These are phyloP conservation scores for Probosciger aterrimus DNA, from an alignment of 2,113 vertebrate genomes.

Conservation along the genomic window DNA sequence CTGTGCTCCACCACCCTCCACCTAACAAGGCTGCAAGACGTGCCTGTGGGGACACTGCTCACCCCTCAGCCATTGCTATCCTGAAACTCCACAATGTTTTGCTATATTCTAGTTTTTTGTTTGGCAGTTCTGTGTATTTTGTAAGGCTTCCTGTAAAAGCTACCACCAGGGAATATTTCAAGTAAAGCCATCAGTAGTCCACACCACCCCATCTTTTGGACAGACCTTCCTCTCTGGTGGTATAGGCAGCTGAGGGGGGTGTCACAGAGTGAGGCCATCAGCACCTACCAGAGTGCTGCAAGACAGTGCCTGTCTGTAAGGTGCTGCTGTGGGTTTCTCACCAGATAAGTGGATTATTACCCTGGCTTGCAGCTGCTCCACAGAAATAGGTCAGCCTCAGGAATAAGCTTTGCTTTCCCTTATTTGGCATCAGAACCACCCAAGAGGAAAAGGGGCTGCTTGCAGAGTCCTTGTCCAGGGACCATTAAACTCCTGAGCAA, in stretches of 20 bases:
- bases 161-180: not conserved
- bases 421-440: not conserved
- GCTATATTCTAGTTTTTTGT: not conserved
- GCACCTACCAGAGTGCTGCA: not conserved
- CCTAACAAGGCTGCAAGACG: not conserved
- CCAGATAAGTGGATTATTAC: constrained; percentile 29
- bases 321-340: constrained; percentile 35
- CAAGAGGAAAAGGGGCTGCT: constrained; percentile 15
- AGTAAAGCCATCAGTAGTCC: not conserved
- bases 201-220: not conserved
- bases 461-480: not conserved
- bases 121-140: not conserved
- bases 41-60: not conserved
- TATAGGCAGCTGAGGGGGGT: not conserved
- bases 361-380: constrained; percentile 38
- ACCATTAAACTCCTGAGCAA: not conserved
- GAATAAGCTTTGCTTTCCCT: not conserved
- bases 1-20: not conserved
- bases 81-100: not conserved
- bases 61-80: not conserved
- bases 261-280: not conserved
- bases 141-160: not conserved
- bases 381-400: constrained; percentile 45
- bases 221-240: not conserved
- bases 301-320: not conserved